Base-by-base conservation (phyloP, 2,113 vertebrate species). In the Grus americana region DNA sequence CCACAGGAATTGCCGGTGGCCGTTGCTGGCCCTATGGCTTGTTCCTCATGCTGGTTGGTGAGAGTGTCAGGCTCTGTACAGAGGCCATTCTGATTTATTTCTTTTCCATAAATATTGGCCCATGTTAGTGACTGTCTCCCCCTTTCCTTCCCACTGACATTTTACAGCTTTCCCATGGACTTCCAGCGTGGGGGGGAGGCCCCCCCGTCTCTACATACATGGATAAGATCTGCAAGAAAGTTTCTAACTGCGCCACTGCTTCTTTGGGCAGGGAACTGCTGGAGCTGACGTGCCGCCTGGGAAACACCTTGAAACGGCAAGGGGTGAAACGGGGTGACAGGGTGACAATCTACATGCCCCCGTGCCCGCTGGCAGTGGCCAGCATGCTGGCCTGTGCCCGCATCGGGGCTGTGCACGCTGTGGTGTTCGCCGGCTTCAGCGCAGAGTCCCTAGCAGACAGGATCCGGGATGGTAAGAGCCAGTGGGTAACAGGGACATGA, bases 391-490 rank as follows among this genome's bases (percentile, higher is more conserved):
- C 98, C 67, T 98, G 98, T 67, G 98, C 98, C 47, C 97, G 98
- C 7, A 98, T 98, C 0, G 98, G 98, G 11, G 98, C 98, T 0
- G 95, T 98, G 29, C 98, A 98, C 2, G 86, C 98, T 2, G 98
- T 98, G 78, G 98, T 98, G 90, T 98, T 99, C 9, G 98, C 98
- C 1, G 98, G 98, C 12, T 99, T 98, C 98, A 98, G 98, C 7
- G 97, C 98, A 1, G 98, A 98, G 44, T 97, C 98, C 24, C 96
- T 98, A 0, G 98, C 98, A 19, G 98, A 98, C 62, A 97, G 98
- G 52, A 98, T 98, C 79, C 94, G 61, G 88, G 97, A 98, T 36
- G 98, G 98, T 99, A 98, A 98, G 98, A 91, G 52, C 24, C 67
- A 38, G 63, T 9, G 18, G 55, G 47, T 66, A 21, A 67, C 13